These are phyloP conservation scores for Lasioglossum leucozonium DNA, from an alignment of 2,888 invertebrate species.

Conservation along the genomic window DNA sequence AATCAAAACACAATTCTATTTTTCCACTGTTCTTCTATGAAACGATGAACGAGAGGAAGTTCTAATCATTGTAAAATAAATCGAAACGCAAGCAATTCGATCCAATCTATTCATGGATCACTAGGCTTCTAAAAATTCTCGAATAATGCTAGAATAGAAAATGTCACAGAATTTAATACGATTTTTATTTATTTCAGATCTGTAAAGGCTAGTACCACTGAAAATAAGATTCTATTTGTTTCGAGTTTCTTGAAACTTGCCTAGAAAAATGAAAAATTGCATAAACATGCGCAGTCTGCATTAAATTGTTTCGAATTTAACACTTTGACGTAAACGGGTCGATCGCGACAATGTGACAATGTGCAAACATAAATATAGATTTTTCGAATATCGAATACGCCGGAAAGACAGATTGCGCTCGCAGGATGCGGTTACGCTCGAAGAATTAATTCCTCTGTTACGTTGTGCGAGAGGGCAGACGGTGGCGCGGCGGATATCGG, in stretches of 20 bases:
- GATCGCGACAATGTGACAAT: background rate
- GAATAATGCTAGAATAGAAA: too few relatives aligned
- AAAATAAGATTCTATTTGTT: too few relatives aligned
- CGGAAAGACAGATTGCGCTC: background rate
- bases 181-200: too few relatives aligned
- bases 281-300: too few relatives aligned
- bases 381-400: background rate
- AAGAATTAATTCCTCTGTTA: background rate
- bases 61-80: background rate
- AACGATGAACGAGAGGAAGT: background rate
- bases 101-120: background rate
- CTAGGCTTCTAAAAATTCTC: too few relatives aligned
- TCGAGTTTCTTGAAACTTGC: too few relatives aligned
- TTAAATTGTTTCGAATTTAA: background rate
- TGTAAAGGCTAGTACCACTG: too few relatives aligned
- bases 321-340: background rate
- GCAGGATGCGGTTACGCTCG: background rate
- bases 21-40: background rate
- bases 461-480: background rate
- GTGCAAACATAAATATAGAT: background rate
- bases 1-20: background rate
- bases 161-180: too few relatives aligned
- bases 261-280: too few relatives aligned
- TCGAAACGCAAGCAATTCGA: background rate
- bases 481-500: constrained; percentile 10